Evolutionary conservation across 1,140 invertebrate species (phyloP).

Genomic region (Drosophila elegans): DNA sequence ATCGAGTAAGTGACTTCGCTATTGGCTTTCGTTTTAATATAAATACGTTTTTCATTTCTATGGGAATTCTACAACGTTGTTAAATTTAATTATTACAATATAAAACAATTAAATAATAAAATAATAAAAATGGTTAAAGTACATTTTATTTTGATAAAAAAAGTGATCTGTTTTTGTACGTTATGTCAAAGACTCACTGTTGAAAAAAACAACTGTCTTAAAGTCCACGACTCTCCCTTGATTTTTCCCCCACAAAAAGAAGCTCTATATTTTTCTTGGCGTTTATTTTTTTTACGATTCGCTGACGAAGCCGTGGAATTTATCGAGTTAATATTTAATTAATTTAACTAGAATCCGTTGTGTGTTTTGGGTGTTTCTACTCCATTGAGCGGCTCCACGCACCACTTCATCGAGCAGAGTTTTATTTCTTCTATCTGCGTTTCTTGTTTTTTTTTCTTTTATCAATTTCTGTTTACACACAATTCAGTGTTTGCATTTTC

Average conservation of each 20-base stretch:
- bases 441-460: constrained; percentile 51
- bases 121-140: not conserved
- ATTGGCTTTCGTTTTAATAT: no score
- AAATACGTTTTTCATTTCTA: no score
- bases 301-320: constrained; percentile 32
- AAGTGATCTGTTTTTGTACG: no score
- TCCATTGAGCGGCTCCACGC: constrained; percentile 51
- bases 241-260: not conserved
- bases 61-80: no score
- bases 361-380: constrained; percentile 40
- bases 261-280: constrained; percentile 3
- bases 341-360: constrained; percentile 62
- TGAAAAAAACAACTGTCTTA: not conserved
- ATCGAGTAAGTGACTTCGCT: not conserved
- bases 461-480: constrained; percentile 69
- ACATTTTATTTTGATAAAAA: no score
- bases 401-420: constrained; percentile 24
- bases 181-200: not conserved
- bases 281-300: constrained; percentile 40
- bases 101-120: no score
- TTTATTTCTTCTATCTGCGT: constrained; percentile 21
- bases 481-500: constrained; percentile 74
- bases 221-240: not conserved
- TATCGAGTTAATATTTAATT: constrained; percentile 70
- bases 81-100: no score